phyloP scores from a whole-genome alignment of 2,113 vertebrate genomes.

The Gadus macrocephalus region DNA sequence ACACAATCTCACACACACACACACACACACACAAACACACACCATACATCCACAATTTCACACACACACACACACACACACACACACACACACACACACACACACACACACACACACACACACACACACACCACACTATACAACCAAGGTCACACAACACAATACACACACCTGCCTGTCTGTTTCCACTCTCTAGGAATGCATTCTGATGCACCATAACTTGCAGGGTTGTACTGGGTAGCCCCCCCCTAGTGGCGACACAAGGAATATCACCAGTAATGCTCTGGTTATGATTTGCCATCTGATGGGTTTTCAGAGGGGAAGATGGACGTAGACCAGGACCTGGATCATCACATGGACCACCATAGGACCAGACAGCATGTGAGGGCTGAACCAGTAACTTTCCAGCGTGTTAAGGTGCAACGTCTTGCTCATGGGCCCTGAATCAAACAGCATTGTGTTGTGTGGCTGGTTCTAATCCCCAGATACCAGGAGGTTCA shows the following conservation, averaged over 20 bases:
- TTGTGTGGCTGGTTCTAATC: not conserved
- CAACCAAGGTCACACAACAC: too few relatives aligned
- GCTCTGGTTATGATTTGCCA: not conserved
- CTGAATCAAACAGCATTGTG: not conserved
- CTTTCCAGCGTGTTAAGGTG: not conserved
- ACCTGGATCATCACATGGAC: not conserved
- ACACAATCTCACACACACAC: too few relatives aligned
- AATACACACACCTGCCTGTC: too few relatives aligned
- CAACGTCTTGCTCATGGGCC: too few relatives aligned
- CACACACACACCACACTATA: too few relatives aligned
- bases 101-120: too few relatives aligned
- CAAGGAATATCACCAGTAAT: not conserved
- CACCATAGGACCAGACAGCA: not conserved
- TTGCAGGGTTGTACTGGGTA: not conserved
- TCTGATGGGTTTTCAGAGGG: not conserved
- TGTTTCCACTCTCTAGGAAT: too few relatives aligned
- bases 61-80: too few relatives aligned
- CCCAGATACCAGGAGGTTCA: not conserved
- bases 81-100: too few relatives aligned
- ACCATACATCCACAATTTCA: too few relatives aligned
- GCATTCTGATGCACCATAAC: too few relatives aligned
- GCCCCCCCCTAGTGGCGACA: not conserved
- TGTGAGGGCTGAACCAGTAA: not conserved
- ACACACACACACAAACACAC: too few relatives aligned
- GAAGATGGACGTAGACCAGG: not conserved